These are phyloP conservation scores for Mesitornis unicolor DNA, from an alignment of 2,113 vertebrate species.

Conservation along the genomic window DNA sequence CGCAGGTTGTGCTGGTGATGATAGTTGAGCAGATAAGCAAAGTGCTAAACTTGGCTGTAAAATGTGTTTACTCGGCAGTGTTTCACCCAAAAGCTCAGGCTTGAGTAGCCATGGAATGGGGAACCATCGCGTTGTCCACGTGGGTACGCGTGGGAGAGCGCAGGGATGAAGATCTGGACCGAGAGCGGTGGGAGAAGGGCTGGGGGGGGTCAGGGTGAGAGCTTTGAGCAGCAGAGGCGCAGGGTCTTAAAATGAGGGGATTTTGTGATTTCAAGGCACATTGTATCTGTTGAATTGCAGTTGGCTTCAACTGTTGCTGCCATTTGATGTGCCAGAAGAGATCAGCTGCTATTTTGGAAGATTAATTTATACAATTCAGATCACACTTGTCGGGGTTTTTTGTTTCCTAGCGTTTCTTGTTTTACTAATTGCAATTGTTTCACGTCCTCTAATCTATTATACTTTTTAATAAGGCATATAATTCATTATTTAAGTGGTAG, in stretches of 20 bases:
- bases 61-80: fast-evolving
- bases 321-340: neutral
- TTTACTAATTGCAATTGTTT: constrained; percentile 51
- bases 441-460: constrained; percentile 25
- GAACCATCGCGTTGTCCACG: fast-evolving
- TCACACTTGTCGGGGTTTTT: neutral
- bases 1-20: fast-evolving
- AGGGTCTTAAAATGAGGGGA: no score
- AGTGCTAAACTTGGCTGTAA: neutral
- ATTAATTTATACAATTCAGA: constrained; percentile 14
- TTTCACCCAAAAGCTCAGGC: fast-evolving
- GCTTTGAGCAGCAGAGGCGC: no score
- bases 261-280: no score
- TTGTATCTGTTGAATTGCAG: neutral
- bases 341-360: neutral
- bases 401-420: neutral
- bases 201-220: neutral
- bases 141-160: fast-evolving
- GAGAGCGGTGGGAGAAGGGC: fast-evolving
- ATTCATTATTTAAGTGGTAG: neutral
- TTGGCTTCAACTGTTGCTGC: neutral
- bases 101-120: fast-evolving
- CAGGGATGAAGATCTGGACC: neutral
- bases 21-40: neutral
- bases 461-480: constrained; percentile 49